These are phyloP conservation scores for Limosa lapponica DNA, from an alignment of 2,797 vertebrate genomes.

Conservation along the genomic window DNA sequence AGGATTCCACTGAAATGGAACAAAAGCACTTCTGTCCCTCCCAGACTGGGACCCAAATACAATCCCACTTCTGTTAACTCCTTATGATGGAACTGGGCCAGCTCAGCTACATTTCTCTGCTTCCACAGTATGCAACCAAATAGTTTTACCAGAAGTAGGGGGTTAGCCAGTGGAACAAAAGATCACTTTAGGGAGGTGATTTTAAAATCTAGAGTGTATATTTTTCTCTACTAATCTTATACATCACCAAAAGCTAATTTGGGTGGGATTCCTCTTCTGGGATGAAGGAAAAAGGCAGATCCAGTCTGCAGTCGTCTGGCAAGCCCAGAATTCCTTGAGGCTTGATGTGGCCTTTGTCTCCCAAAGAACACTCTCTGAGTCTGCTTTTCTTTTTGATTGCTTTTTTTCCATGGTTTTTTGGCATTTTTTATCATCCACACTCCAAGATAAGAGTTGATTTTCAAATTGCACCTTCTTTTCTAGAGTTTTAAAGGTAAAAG, in stretches of 20 bases:
- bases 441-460: not conserved
- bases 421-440: not conserved
- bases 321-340: not conserved
- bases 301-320: not conserved
- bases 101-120: not conserved
- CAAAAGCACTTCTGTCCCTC: conserved; percentile 23
- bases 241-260: not conserved
- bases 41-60: not conserved
- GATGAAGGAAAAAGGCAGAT: not conserved
- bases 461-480: not conserved
- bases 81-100: conserved; percentile 5
- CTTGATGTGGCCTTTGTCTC: not conserved
- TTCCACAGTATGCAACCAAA: not conserved
- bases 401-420: not conserved
- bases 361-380: not conserved
- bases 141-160: not conserved
- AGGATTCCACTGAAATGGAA: not conserved
- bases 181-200: not conserved
- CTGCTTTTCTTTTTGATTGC: not conserved
- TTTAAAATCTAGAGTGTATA: not conserved
- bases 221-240: not conserved
- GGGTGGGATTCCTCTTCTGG: not conserved
- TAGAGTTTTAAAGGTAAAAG: not conserved
- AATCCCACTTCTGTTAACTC: conserved; percentile 23
- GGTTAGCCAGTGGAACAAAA: not conserved